These are phyloP conservation scores for Trypoxylus dichotomus DNA, from an alignment of 1,140 invertebrate genomes.

Conservation along the genomic window DNA sequence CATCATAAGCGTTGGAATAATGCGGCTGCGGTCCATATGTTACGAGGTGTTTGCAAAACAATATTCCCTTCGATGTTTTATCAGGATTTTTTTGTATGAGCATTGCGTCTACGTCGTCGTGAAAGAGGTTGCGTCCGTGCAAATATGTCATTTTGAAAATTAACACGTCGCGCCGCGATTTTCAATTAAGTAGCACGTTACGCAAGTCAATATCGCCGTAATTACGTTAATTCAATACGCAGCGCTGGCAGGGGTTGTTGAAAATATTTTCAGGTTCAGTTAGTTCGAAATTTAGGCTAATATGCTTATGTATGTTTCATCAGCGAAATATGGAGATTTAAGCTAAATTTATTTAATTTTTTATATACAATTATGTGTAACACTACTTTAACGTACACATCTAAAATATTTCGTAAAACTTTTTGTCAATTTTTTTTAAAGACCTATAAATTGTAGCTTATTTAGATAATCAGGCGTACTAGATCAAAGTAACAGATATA, in stretches of 20 bases:
- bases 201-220: conserved; percentile 16
- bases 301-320: neutral
- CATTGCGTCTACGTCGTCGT: neutral
- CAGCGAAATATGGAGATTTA: neutral
- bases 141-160: conserved; percentile 21
- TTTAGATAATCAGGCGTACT: too few relatives aligned
- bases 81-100: neutral
- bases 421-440: too few relatives aligned
- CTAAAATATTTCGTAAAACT: too few relatives aligned
- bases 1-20: neutral
- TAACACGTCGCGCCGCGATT: neutral
- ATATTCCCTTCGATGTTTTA: neutral
- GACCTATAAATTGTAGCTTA: too few relatives aligned
- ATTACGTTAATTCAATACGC: conserved; percentile 16
- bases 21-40: conserved; percentile 2
- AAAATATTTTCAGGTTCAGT: neutral
- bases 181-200: neutral
- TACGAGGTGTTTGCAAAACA: conserved; percentile 16
- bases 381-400: too few relatives aligned
- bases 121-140: neutral
- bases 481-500: too few relatives aligned
- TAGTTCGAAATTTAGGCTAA: neutral
- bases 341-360: too few relatives aligned
- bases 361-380: too few relatives aligned
- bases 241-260: neutral